Evolutionary conservation across 2,888 invertebrate species (phyloP), one percentile per base, ranked within the genome.

Genomic region (Agonopterix heracliana): DNA sequence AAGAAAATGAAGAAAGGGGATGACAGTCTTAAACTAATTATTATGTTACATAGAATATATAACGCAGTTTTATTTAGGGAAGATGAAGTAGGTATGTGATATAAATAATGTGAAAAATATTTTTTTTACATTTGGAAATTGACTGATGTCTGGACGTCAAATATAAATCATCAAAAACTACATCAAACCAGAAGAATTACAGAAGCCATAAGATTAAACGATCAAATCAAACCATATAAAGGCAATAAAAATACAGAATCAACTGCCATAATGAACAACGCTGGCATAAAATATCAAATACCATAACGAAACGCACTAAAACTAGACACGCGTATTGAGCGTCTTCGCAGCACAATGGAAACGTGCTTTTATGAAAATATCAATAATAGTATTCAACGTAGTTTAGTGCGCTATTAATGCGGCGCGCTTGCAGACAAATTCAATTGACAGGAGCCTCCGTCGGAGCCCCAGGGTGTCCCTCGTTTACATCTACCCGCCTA

Each of bases 361-460:
- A 68, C 61, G 64, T 57, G 71, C 68, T 74, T 78, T 77, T 80
- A 81, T 81, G 77, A 78, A 80, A 77, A 81, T 78, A 78, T 78
- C 76, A 80, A 78, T 82, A 77, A 81, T 79, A 77, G 73, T 75
- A 74, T 72, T 75, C 66, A 77, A 78, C 68, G 69, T 75, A 81
- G 79, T 84, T 85, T 84, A 85, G 78, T 78, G 68, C 69, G 78
- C 80, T 78, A 80, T 86, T 85, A 85, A 83, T 78, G 73, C 69
- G 74, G 71, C 71, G 79, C 79, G 83, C 80, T 82, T 75, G 85
- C 83, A 85, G 87, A 88, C 87, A 85, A 88, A 88, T 84, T 87
- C 84, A 87, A 87, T 87, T 86, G 84, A 77, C 81, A 78, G 71
- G 66, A 81, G 79, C 80, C 78, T 78, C 80, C 79, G 66, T 61